Evolutionary conservation across 2,888 invertebrate genomes (phyloP).

Genomic region (Lycocerus yunnanus): DNA sequence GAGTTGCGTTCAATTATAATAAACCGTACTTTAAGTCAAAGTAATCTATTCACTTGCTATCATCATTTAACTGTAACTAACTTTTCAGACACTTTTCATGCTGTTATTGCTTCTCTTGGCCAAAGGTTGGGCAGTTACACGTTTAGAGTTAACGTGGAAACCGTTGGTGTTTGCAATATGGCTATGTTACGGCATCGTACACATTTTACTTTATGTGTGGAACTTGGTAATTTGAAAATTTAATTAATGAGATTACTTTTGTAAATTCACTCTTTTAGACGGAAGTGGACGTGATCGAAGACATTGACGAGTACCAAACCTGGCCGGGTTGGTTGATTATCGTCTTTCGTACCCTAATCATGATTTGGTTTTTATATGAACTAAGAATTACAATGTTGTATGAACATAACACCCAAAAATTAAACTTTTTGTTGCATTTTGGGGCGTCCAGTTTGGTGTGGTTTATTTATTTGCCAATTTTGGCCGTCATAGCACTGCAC

Average conservation of each 20-base stretch:
- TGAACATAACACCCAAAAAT: constrained; percentile 80
- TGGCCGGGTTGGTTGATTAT: constrained; percentile 97
- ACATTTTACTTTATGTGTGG: constrained; percentile 93
- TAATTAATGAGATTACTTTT: no score
- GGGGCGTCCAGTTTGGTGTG: constrained; percentile 97
- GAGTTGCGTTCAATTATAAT: no score
- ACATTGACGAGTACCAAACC: constrained; percentile 96
- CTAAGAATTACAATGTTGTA: constrained; percentile 77
- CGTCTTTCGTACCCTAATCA: constrained; percentile 80
- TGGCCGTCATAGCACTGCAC: constrained; percentile 90
- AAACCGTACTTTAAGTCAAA: no score
- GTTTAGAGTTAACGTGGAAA: constrained; percentile 86
- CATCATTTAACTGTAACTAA: no score
- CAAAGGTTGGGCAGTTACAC: constrained; percentile 96
- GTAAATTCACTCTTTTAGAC: constrained; percentile 65
- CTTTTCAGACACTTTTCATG: constrained; percentile 88
- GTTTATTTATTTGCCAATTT: constrained; percentile 96
- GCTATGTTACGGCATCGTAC: constrained; percentile 89
- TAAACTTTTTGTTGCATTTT: constrained; percentile 93
- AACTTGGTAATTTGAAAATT: constrained; percentile 76
- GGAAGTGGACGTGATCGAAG: constrained; percentile 94
- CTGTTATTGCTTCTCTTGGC: constrained; percentile 87
- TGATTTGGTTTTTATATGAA: constrained; percentile 86
- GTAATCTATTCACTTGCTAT: no score
- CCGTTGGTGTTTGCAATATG: constrained; percentile 85